A percentile compares a stretch with the other conserved stretches of the same genome.
Conservation (phyloP, 2,888 invertebrate genomes). For the Apamea sordens region DNA sequence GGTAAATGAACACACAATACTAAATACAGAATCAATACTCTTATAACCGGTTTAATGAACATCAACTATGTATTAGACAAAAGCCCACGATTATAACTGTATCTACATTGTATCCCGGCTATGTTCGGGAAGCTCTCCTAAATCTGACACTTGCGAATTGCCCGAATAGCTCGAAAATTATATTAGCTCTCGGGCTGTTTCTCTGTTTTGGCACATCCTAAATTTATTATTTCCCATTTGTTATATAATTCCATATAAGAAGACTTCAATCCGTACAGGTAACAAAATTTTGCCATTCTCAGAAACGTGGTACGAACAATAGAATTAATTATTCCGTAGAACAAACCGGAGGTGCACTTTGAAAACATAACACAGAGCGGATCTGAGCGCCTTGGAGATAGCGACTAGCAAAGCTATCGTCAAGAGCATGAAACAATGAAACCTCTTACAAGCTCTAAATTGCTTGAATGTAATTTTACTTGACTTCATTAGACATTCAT, state of each 20-base stretch:
- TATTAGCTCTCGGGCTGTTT: constrained; percentile 25
- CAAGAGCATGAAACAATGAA: constrained; percentile 28
- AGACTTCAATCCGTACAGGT: constrained; percentile 29
- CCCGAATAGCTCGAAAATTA: constrained; percentile 22
- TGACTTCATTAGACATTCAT: constrained; percentile 1
- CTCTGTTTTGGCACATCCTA: constrained; percentile 36
- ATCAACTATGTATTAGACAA: constrained; percentile 4
- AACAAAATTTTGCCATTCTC: constrained; percentile 52
- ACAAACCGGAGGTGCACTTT: constrained; percentile 50
- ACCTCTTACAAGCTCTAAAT: constrained; percentile 28
- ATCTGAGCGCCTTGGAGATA: constrained; percentile 44
- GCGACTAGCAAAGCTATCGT: constrained; percentile 30
- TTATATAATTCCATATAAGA: constrained; percentile 24
- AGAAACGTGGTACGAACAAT: constrained; percentile 56
- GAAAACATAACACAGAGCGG: constrained; percentile 48
- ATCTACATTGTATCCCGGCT: constrained; percentile 34
- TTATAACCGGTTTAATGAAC: not conserved
- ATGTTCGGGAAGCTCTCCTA: constrained; percentile 10
- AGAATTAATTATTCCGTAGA: constrained; percentile 60
- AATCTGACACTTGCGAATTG: constrained; percentile 20
- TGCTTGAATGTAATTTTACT: constrained; percentile 24
- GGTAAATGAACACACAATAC: constrained; percentile 4
- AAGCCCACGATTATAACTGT: constrained; percentile 9
- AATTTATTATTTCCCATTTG: constrained; percentile 62
- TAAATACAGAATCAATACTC: constrained; percentile 4